phyloP scores from a whole-genome alignment of 2,888 invertebrate species.

The Tachystola acroxantha region DNA sequence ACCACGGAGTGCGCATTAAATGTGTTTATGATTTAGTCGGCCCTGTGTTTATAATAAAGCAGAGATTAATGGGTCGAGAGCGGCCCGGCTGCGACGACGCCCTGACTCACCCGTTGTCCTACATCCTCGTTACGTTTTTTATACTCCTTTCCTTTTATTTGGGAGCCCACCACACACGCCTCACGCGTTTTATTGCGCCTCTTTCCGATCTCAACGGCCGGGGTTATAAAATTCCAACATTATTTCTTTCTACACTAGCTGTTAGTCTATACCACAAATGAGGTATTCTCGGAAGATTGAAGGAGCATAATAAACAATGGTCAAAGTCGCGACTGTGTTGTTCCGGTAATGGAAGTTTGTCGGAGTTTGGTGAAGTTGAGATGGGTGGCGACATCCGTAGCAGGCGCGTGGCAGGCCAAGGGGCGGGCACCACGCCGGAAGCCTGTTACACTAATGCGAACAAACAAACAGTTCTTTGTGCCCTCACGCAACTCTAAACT shows the following conservation, averaged over 20 bases:
- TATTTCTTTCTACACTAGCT: slow-evolving; percentile 17
- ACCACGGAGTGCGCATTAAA: slow-evolving; percentile 24
- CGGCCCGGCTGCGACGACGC: slow-evolving; percentile 18
- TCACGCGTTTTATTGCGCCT: slow-evolving; percentile 53
- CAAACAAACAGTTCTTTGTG: slow-evolving; percentile 45
- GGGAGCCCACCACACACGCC: slow-evolving; percentile 47
- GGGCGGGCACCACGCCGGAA: slow-evolving; percentile 11
- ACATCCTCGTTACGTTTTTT: slow-evolving; percentile 57
- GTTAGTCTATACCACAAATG: slow-evolving; percentile 5
- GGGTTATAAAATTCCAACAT: slow-evolving; percentile 33
- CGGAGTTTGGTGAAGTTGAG: slow-evolving; percentile 11
- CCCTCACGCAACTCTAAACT: slow-evolving; percentile 41
- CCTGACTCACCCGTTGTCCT: slow-evolving; percentile 37
- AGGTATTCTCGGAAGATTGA: slow-evolving; percentile 2
- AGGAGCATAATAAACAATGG: slow-evolving; percentile 1
- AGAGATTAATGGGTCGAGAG: slow-evolving; percentile 57
- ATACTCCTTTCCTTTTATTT: slow-evolving; percentile 54
- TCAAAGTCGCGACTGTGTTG: neutral
- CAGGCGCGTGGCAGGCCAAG: slow-evolving; percentile 7
- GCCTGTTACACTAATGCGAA: slow-evolving; percentile 18
- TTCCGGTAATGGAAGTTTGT: slow-evolving; percentile 4
- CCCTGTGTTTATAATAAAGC: slow-evolving; percentile 69
- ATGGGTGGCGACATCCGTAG: slow-evolving; percentile 17
- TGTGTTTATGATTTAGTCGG: slow-evolving; percentile 66
- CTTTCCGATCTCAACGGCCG: slow-evolving; percentile 40